A percentile compares a stretch with the other conserved stretches of the same genome.
phyloP scores from a whole-genome alignment of 2,113 vertebrate genomes.

The Ancistrus triradiatus region DNA sequence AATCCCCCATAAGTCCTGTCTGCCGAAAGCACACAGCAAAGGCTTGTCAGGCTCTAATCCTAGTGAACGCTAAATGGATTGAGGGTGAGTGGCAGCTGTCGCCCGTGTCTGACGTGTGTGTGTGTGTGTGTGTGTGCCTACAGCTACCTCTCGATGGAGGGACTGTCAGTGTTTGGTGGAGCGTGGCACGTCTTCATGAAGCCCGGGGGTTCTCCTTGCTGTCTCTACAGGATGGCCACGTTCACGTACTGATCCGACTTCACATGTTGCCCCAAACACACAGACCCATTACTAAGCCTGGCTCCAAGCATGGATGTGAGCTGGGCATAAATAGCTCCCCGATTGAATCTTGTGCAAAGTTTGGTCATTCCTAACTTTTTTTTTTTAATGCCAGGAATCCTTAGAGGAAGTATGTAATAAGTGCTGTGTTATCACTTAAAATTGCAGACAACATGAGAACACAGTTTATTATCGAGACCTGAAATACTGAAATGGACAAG shows the following conservation, averaged over 20 bases:
- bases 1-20: constrained; percentile 29
- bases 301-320: neutral
- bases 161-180: constrained; percentile 30
- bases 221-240: constrained; percentile 2
- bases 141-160: constrained; percentile 28
- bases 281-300: neutral
- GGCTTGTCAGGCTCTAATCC: constrained; percentile 32
- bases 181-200: constrained; percentile 39
- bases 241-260: neutral
- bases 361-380: neutral
- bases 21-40: constrained; percentile 15
- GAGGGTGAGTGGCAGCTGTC: constrained; percentile 41
- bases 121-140: constrained; percentile 28
- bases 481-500: too few relatives aligned
- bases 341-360: neutral
- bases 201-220: neutral
- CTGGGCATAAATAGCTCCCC: neutral
- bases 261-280: neutral
- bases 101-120: constrained; percentile 18
- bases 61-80: constrained; percentile 28
- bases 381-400: neutral
- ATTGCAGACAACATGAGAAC: neutral
- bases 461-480: too few relatives aligned
- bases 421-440: constrained; percentile 12
- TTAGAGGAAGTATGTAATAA: neutral